These are phyloP conservation scores for Aspidiotus rigidus DNA, from an alignment of 2,888 invertebrate genomes.

Conservation along the genomic window DNA sequence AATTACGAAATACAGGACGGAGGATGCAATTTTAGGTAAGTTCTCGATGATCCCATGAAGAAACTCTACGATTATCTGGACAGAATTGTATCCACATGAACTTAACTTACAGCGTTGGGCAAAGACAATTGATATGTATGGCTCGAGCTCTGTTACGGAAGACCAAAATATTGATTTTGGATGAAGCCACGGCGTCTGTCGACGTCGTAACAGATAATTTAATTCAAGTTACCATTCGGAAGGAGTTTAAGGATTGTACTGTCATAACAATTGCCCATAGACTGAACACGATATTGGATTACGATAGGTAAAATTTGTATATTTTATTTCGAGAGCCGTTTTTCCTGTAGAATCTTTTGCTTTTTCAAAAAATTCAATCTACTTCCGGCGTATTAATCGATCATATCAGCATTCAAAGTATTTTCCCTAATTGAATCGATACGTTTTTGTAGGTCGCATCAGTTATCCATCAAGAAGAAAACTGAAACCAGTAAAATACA, in stretches of 20 bases:
- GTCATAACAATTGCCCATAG: conserved; percentile 88
- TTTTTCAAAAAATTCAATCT: too few relatives aligned
- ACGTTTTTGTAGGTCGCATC: too few relatives aligned
- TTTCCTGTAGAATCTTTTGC: too few relatives aligned
- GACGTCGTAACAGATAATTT: conserved; percentile 85
- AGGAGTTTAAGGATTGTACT: conserved; percentile 76
- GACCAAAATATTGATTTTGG: conserved; percentile 73
- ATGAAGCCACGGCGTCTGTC: conserved; percentile 84
- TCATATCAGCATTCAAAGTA: too few relatives aligned
- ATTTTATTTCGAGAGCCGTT: too few relatives aligned
- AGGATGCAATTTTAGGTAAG: conserved; percentile 62
- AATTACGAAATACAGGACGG: conserved; percentile 80
- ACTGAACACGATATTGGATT: conserved; percentile 85
- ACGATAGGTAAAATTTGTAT: conserved; percentile 52
- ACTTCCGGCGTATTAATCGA: too few relatives aligned
- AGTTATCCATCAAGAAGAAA: too few relatives aligned
- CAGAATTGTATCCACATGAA: too few relatives aligned
- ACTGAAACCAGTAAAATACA: too few relatives aligned
- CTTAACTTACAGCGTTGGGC: conserved; percentile 62
- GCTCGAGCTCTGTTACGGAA: conserved; percentile 75
- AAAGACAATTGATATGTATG: conserved; percentile 78
- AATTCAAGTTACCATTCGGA: conserved; percentile 79
- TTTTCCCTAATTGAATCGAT: too few relatives aligned
- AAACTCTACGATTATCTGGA: too few relatives aligned
- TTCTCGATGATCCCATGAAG: too few relatives aligned